Evolutionary conservation across 1,140 invertebrate species (phyloP).

Genomic region (Euwallacea similis): DNA sequence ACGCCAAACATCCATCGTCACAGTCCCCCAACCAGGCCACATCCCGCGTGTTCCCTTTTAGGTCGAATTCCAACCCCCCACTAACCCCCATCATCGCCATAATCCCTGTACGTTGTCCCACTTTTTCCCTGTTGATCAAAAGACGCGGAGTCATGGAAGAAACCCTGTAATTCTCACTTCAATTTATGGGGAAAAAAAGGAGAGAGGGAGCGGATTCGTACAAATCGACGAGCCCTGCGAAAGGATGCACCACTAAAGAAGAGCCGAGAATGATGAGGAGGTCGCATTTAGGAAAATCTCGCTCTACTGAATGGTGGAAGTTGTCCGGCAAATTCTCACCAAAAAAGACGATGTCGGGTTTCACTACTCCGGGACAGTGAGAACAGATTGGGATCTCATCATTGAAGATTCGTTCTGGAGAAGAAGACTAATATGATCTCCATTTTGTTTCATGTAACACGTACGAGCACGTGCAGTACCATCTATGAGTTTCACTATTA

Average conservation of each 20-base stretch:
- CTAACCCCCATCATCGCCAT: constrained; percentile 61
- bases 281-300: constrained; percentile 87
- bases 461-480: too few relatives aligned
- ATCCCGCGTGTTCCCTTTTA: constrained; percentile 69
- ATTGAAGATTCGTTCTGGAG: constrained; percentile 72
- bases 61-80: constrained; percentile 69
- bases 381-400: constrained; percentile 76
- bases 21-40: constrained; percentile 87
- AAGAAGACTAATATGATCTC: too few relatives aligned
- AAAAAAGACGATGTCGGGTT: constrained; percentile 95
- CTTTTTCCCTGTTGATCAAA: constrained; percentile 82
- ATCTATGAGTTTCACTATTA: too few relatives aligned
- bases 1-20: constrained; percentile 77
- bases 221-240: constrained; percentile 86
- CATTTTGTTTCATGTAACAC: too few relatives aligned
- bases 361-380: constrained; percentile 72
- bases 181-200: not conserved
- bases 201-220: constrained; percentile 51
- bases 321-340: constrained; percentile 82
- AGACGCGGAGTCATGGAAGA: constrained; percentile 72
- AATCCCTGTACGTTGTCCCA: constrained; percentile 61
- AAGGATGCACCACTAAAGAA: constrained; percentile 91
- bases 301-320: constrained; percentile 67
- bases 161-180: constrained; percentile 61
- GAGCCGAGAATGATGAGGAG: constrained; percentile 94